Evolutionary conservation across 2,888 invertebrate species (phyloP).

Genomic region (Hirtodrosophila histrioides): DNA sequence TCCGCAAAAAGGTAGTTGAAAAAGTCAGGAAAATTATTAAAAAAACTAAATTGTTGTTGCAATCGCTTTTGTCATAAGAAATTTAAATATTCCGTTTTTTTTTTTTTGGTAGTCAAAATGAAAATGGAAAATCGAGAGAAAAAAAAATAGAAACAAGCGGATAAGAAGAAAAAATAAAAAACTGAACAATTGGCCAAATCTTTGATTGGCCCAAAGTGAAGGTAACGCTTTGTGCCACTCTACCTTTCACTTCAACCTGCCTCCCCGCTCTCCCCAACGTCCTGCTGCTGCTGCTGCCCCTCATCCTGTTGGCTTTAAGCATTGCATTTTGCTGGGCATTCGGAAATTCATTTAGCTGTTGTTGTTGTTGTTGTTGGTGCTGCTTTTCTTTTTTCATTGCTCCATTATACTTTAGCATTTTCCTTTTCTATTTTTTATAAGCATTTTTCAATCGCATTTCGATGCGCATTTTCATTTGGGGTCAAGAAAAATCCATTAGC

Average conservation of each 20-base stretch:
- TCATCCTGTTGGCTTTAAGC: constrained; percentile 6
- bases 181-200: constrained; percentile 9
- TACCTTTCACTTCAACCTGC: not conserved
- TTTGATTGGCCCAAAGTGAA: constrained; percentile 40
- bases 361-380: constrained; percentile 9
- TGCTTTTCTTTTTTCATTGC: constrained; percentile 44
- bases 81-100: constrained; percentile 9
- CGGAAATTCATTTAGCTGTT: constrained; percentile 57
- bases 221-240: constrained; percentile 9
- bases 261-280: not conserved
- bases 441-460: constrained; percentile 78
- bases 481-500: constrained; percentile 84
- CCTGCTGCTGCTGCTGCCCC: not conserved
- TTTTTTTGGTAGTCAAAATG: not conserved
- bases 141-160: constrained; percentile 10
- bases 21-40: constrained; percentile 26
- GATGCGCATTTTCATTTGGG: constrained; percentile 82
- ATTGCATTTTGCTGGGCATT: constrained; percentile 53
- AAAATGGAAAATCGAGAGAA: constrained; percentile 12
- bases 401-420: constrained; percentile 64
- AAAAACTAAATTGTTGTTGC: no score
- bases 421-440: constrained; percentile 70
- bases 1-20: constrained; percentile 21
- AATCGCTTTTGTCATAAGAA: constrained; percentile 29
- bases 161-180: constrained; percentile 4